Evolutionary conservation across 1,140 invertebrate species (phyloP).

Genomic region (Palaemon carinicauda): DNA sequence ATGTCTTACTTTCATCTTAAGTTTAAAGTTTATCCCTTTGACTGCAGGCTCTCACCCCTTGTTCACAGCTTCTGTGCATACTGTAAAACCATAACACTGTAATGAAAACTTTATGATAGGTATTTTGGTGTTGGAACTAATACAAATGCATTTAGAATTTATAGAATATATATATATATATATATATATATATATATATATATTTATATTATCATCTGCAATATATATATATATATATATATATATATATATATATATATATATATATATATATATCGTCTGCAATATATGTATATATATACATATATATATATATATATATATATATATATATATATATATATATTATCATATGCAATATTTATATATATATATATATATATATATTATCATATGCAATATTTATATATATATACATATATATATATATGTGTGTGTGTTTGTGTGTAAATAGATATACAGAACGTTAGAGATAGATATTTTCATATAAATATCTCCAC

Average conservation of each 20-base stretch:
- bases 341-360: not conserved
- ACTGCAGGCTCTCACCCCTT: too few relatives aligned
- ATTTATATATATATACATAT: slow-evolving; percentile 4
- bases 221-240: slow-evolving; percentile 17
- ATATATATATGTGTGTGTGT: slow-evolving; percentile 27
- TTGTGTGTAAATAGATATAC: too few relatives aligned
- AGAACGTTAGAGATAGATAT: too few relatives aligned
- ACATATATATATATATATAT: slow-evolving; percentile 30
- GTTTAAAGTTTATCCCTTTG: too few relatives aligned
- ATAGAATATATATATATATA: not conserved
- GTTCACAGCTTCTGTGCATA: too few relatives aligned
- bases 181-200: slow-evolving; percentile 4
- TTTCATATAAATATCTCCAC: too few relatives aligned
- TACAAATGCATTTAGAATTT: not conserved
- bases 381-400: not conserved
- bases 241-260: slow-evolving; percentile 7
- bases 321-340: slow-evolving; percentile 29
- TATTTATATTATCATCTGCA: too few relatives aligned
- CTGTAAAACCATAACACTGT: too few relatives aligned
- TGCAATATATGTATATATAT: slow-evolving; percentile 33
- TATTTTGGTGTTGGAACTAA: not conserved
- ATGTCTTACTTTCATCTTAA: too few relatives aligned
- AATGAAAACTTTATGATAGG: too few relatives aligned
- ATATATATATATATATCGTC: slow-evolving; percentile 24
- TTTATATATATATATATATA: not conserved